These are phyloP conservation scores for Sturnus vulgaris DNA, from an alignment of 2,113 vertebrate species.

Conservation along the genomic window DNA sequence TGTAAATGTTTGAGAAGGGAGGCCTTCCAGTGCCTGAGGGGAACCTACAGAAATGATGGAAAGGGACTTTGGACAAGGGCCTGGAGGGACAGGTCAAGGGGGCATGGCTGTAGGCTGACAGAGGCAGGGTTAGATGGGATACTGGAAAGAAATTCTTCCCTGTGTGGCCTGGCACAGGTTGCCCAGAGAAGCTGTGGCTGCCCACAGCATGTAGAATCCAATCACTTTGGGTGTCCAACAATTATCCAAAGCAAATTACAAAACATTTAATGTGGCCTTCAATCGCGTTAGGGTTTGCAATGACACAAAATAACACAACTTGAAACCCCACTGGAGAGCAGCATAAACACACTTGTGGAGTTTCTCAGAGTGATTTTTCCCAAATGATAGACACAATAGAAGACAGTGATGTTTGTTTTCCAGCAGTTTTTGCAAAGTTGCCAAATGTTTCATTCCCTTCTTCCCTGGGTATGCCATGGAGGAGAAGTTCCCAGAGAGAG, in stretches of 20 bases:
- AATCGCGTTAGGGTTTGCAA: background rate
- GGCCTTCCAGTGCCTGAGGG: background rate
- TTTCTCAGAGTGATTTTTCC: slow-evolving; percentile 22
- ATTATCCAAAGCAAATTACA: background rate
- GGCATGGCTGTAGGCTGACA: background rate
- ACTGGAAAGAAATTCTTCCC: background rate
- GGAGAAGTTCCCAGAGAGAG: slow-evolving; percentile 60
- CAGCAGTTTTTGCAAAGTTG: slow-evolving; percentile 1
- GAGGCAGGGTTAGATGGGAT: background rate
- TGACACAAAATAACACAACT: background rate
- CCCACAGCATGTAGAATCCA: background rate
- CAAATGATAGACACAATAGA: slow-evolving; percentile 35
- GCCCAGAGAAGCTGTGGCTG: background rate
- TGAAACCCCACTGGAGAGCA: background rate
- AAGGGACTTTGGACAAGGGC: background rate
- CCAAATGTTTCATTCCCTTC: slow-evolving; percentile 34
- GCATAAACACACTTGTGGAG: background rate
- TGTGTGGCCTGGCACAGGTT: background rate
- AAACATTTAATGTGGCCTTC: background rate
- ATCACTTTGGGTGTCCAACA: background rate
- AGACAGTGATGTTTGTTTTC: slow-evolving; percentile 51
- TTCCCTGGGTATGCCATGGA: slow-evolving; percentile 55
- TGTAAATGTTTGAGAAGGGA: background rate
- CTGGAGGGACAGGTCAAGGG: background rate
- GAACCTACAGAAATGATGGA: background rate